Base-by-base conservation (phyloP, 1,140 invertebrate species). In the Eupristina koningsbergeri region DNA sequence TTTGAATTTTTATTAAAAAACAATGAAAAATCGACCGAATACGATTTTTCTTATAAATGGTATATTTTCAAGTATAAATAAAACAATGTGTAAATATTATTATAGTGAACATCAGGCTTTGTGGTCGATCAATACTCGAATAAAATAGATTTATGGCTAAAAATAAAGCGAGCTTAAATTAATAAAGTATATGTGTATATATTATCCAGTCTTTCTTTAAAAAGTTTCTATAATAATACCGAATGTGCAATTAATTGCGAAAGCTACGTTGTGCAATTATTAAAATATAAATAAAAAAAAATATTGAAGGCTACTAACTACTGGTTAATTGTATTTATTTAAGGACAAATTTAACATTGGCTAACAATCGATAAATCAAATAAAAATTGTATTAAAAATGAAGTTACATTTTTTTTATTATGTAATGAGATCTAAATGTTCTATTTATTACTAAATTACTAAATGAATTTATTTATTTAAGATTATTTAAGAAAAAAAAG, bases 201-300 rank as follows among this genome's bases (percentile, higher is more conserved):
- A 17, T 63, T 31, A 13, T 50, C 67, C 53, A n/a, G 36, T 67
- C 73, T 83, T 77, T 50, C 1, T 61, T 26, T 7, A 53, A 76
- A 6, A 34, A 1, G 9, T 17, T 82, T 58, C 39, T n/a, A 71
- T 71, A 45, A 47, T 26, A 75, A 34, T 58, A 29, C 76, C 11
- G 15, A n/a, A 69, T 50, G 77, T 83, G 74, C 61, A 83, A 22
- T 41, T 69, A 64, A 67, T 31, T 83, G 73, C 31, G 29, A 29
- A 83, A 83, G 81, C 81, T 83, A 34, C 9, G 76, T 45, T n/a
- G 75, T 83, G 81, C 81, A 83, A 63, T 76, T 73, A 75, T 63
- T 50, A 69, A 71, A 36, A 78, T 78, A 73, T 83, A 15, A 29
- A 79, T 29, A 71, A 77, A 50, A 17, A 36, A 75, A 61, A 83